Evolutionary conservation across 2,888 invertebrate species (phyloP).

Genomic region (Sinhomidia bicolor): DNA sequence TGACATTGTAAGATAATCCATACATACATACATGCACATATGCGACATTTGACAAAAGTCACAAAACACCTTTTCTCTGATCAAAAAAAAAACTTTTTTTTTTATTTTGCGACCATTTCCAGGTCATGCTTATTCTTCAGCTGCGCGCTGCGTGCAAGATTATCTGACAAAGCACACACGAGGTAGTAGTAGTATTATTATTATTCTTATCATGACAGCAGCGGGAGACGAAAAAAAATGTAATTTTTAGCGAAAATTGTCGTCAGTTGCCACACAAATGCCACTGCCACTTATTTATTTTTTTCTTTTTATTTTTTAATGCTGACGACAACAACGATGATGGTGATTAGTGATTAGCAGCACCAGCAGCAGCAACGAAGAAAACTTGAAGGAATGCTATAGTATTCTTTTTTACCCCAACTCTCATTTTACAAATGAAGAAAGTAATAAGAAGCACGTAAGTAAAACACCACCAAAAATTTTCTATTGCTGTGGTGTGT

Average conservation of each 20-base stretch:
- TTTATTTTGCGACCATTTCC: neutral
- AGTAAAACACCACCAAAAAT: neutral
- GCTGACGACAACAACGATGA: slow-evolving; percentile 29
- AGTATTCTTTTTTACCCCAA: neutral
- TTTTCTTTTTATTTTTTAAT: neutral
- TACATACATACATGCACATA: neutral
- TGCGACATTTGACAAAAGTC: neutral
- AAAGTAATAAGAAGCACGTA: neutral
- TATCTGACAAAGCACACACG: neutral
- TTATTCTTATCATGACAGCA: too few species aligned
- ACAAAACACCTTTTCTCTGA: neutral
- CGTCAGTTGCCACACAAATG: neutral
- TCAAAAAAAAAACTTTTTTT: slow-evolving; percentile 7
- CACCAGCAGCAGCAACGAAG: neutral
- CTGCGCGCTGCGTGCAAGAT: neutral
- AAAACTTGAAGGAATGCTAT: neutral
- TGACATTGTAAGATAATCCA: neutral
- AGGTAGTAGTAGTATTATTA: neutral
- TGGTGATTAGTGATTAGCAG: slow-evolving; percentile 57
- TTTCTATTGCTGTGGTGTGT: neutral
- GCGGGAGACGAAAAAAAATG: slow-evolving; percentile 50
- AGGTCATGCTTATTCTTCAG: neutral
- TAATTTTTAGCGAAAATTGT: slow-evolving; percentile 5
- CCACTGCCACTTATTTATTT: neutral
- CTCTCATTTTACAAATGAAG: neutral